Base-by-base conservation (phyloP, 2,888 invertebrate species). In the Synergus umbraculus region DNA sequence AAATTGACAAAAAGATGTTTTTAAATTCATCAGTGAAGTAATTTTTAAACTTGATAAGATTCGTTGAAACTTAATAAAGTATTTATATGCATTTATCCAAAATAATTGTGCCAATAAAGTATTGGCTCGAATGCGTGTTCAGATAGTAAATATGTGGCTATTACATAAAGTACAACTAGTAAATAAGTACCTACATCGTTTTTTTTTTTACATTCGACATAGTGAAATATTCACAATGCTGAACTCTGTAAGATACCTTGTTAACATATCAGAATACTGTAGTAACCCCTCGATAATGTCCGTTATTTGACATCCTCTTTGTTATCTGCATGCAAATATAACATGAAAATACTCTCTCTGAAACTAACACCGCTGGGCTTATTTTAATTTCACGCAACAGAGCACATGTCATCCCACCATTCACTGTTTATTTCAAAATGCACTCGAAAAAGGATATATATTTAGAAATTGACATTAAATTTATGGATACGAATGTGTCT, bases 341-440 rank as follows among this genome's bases (percentile, higher is more conserved):
- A 46, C 44, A 69, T 44, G 46, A 44, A 69, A 44, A 46, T 13
- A 46, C 13, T 29, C 44, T 69, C 67, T 69, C 15, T 69, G 15
- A 13, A 69, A 46, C 67, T 69, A 44, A 46, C 29, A 69, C 13
- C 46, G 46, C 29, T 12, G 29, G 46, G 46, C 15, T 46, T 69
- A 69, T 69, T 69, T 69, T 69, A 69, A 69, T 69, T 69, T 69
- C 67, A 69, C 67, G 22, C 67, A 46, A 46, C 22, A 69, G 44
- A 69, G 67, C 46, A 46, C 22, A 43, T 22, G 67, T 69, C 29
- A 69, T n/a, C 8, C 54, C n/a, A n/a, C n/a, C 54, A 54, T 54
- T 54, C 67, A 69, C 67, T 46, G 46, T 69, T 46, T 46, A 46
- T 69, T 69, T 18, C 18, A 29, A n/a, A 18, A 46, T 15, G 46